Conservation (phyloP, 2,797 vertebrate genomes). For the Danio kyathit region DNA sequence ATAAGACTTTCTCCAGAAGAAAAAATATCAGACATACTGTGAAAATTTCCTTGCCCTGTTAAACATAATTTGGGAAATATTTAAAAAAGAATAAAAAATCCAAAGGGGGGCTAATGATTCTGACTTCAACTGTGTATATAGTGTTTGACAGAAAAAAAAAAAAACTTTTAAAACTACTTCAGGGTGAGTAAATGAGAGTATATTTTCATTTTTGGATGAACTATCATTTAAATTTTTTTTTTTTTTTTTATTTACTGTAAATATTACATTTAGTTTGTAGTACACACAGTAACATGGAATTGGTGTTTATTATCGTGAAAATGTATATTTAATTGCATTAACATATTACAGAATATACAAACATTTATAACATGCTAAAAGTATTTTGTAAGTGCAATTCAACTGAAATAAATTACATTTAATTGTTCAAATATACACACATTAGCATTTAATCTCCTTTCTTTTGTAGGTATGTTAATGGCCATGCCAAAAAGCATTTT, state of each 20-base stretch:
- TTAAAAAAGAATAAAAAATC: too few relatives aligned
- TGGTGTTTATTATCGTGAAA: background rate
- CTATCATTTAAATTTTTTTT: too few relatives aligned
- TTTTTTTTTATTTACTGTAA: background rate
- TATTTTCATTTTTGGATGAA: too few relatives aligned
- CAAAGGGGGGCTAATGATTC: too few relatives aligned
- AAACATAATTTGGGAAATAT: too few relatives aligned
- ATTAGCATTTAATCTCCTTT: background rate
- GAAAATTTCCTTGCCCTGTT: too few relatives aligned
- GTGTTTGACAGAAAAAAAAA: too few relatives aligned
- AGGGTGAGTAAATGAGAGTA: too few relatives aligned
- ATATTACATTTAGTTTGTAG: background rate
- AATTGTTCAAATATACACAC: background rate
- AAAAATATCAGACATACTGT: too few relatives aligned
- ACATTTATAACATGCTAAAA: background rate
- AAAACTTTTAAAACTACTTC: too few relatives aligned
- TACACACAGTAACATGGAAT: background rate
- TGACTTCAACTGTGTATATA: too few relatives aligned
- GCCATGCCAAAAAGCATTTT: slow-evolving; percentile 98
- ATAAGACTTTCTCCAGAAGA: too few relatives aligned
- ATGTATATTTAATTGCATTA: background rate
- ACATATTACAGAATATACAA: background rate
- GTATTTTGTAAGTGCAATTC: background rate
- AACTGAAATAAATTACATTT: background rate
- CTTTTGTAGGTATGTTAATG: slow-evolving; percentile 92